These are phyloP conservation scores for Cotesia typhae DNA, from an alignment of 1,140 invertebrate species.

Conservation along the genomic window DNA sequence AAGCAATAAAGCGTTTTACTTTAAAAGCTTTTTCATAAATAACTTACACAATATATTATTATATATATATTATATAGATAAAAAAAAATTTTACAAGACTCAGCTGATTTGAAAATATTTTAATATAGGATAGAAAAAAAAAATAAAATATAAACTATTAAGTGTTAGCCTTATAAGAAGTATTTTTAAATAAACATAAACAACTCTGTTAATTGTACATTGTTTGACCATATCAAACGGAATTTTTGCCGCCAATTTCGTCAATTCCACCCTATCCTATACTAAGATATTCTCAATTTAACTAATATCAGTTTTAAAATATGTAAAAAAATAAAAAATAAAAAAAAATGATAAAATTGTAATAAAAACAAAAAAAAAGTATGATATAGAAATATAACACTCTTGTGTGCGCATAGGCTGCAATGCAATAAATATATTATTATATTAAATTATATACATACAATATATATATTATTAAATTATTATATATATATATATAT, in stretches of 20 bases:
- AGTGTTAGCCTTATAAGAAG: slow-evolving; percentile 19
- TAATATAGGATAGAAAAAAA: slow-evolving; percentile 52
- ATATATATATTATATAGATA: background rate
- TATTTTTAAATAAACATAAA: slow-evolving; percentile 42
- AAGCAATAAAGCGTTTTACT: slow-evolving; percentile 10
- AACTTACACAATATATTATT: too few relatives aligned
- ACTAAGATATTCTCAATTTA: slow-evolving; percentile 56
- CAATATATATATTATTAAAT: slow-evolving; percentile 18
- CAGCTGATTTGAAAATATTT: slow-evolving; percentile 58
- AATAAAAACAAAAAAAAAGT: slow-evolving; percentile 44
- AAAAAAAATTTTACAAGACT: slow-evolving; percentile 28
- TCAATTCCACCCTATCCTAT: slow-evolving; percentile 55
- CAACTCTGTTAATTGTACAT: slow-evolving; percentile 46
- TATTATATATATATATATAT: slow-evolving; percentile 40
- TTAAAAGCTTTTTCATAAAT: background rate
- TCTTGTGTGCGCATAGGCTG: slow-evolving; percentile 62
- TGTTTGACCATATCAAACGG: slow-evolving; percentile 53
- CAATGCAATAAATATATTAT: slow-evolving; percentile 62
- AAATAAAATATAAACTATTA: slow-evolving; percentile 17
- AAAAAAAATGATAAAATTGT: too few relatives aligned
- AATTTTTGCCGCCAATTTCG: slow-evolving; percentile 51
- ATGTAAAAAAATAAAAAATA: background rate
- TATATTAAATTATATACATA: slow-evolving; percentile 21
- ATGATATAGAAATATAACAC: slow-evolving; percentile 49
- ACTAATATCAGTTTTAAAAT: slow-evolving; percentile 53